phyloP scores from a whole-genome alignment of 1,140 invertebrate species.

The Aphaenogaster rudis region DNA sequence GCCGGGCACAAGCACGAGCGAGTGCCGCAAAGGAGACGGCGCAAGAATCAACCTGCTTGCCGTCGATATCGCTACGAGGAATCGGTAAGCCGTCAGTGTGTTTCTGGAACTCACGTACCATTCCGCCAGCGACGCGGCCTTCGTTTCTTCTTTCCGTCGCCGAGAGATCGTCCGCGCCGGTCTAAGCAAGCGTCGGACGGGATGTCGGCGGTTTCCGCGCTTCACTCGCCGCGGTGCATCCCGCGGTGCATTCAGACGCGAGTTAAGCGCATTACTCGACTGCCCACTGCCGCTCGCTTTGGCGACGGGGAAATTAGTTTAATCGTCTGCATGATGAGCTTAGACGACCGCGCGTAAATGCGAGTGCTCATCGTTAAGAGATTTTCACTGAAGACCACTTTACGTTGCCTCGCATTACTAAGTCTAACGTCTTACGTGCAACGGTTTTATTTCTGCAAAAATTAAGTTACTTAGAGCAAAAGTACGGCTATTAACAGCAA shows the following conservation, averaged over 20 bases:
- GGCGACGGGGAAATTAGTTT: conserved; percentile 39
- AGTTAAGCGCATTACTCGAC: conserved; percentile 43
- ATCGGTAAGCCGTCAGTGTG: conserved; percentile 79
- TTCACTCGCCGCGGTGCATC: not conserved
- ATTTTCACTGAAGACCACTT: conserved; percentile 15
- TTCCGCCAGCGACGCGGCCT: conserved; percentile 65
- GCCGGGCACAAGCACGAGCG: conserved; percentile 60
- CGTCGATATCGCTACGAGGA: conserved; percentile 74
- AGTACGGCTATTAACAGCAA: not conserved
- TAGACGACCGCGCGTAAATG: conserved; percentile 7
- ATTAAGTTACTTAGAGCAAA: not conserved
- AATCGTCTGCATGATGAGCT: conserved; percentile 47
- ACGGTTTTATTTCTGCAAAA: not conserved
- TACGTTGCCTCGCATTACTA: not conserved
- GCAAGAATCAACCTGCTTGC: conserved; percentile 44
- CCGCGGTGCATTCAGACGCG: conserved; percentile 29
- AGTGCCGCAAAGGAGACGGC: conserved; percentile 46
- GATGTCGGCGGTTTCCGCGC: not conserved
- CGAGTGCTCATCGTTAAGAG: not conserved
- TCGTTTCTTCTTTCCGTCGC: conserved; percentile 66
- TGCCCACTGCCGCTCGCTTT: conserved; percentile 12
- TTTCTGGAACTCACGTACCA: conserved; percentile 82
- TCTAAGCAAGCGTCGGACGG: conserved; percentile 54
- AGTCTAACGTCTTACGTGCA: not conserved
- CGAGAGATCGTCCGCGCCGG: conserved; percentile 17